Percentiles rank a stretch among this genome's conserved stretches.
phyloP scores from a whole-genome alignment of 2,797 vertebrate species.

The Neosalanx taihuensis region DNA sequence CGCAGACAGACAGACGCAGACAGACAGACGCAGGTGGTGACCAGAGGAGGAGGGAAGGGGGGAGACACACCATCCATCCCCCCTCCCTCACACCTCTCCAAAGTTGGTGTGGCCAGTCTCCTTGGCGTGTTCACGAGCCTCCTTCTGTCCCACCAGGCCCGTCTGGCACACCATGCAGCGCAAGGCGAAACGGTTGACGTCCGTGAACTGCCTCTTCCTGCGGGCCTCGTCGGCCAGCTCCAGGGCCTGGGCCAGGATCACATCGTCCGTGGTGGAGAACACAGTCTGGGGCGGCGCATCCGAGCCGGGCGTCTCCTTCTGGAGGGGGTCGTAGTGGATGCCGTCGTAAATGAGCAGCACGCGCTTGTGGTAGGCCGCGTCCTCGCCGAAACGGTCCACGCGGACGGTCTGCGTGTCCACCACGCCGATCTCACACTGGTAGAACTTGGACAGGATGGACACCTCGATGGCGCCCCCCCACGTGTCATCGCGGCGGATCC shows the following conservation, averaged over 20 bases:
- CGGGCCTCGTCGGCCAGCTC: slow-evolving; percentile 94
- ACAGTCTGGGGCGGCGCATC: slow-evolving; percentile 89
- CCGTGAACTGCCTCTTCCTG: slow-evolving; percentile 92
- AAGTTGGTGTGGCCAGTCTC: slow-evolving; percentile 97
- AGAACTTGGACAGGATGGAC: slow-evolving; percentile 94
- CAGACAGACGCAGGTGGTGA: slow-evolving; percentile 60
- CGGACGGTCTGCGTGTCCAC: slow-evolving; percentile 96
- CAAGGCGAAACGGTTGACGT: slow-evolving; percentile 89
- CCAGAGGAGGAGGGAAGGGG: slow-evolving; percentile 13
- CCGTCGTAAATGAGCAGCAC: slow-evolving; percentile 97
- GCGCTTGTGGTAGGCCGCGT: slow-evolving; percentile 86
- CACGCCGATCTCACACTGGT: slow-evolving; percentile 97
- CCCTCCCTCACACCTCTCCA: slow-evolving; percentile 86
- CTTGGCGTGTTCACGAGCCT: slow-evolving; percentile 94
- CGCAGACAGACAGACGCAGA: not conserved
- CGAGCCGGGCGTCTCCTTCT: slow-evolving; percentile 75
- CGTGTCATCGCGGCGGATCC: slow-evolving; percentile 91
- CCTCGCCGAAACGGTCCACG: slow-evolving; percentile 96
- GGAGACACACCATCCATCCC: not conserved
- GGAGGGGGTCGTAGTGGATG: slow-evolving; percentile 95
- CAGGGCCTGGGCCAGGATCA: slow-evolving; percentile 89
- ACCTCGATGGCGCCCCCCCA: slow-evolving; percentile 99
- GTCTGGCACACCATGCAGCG: slow-evolving; percentile 97
- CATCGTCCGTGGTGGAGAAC: slow-evolving; percentile 86
- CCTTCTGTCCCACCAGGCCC: slow-evolving; percentile 92